Evolutionary conservation across 2,797 vertebrate genomes (phyloP), one percentile per base, ranked within the genome.

Genomic region (Chrysolophus pictus): DNA sequence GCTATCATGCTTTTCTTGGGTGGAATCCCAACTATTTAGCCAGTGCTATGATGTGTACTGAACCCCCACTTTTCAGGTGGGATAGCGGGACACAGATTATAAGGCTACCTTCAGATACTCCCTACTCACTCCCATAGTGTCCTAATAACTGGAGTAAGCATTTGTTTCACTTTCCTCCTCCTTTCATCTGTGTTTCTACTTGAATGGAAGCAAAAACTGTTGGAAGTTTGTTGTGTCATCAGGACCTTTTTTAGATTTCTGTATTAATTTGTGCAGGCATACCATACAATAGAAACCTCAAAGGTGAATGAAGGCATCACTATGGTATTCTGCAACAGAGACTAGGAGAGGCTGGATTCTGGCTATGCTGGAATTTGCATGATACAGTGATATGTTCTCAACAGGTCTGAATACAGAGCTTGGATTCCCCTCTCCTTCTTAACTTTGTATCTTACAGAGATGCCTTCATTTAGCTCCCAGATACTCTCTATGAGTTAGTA

Each of bases 161-260:
- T 87, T 84, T 80, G 26, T 78, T 87, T 80, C 35, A 37, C 33
- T 88, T 85, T 81, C 24, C 46, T 84, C 58, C 11, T 91, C 33
- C 55, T 95, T 21, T 78, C 10, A 14, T 33, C 62, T 70, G 81
- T 18, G 41, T 22, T 49, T 62, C 26, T 60, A 51, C 29, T 84
- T 62, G 70, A 60, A 56, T 21, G 88, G 68, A 95, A 94, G 73
- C 26, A 93, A 33, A 58, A 15, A 35, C 29, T 23, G 39, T 39
- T 87, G 72, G 28, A 42, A 42, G 92, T 83, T 53, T 37, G 11
- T 51, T 0, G 2, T 72, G 19, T 23, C 39, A 21, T 26, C 26
- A 91, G 62, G 28, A 8, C 3, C 3, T 49, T 67, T 86, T 73
- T 47, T 42, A 84, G 63, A 35, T 72, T 37, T n/a, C 9, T 7